Percentiles rank a stretch among this genome's conserved stretches.
phyloP scores from a whole-genome alignment of 2,113 vertebrate genomes.

The Nothocercus nigrocapillus region DNA sequence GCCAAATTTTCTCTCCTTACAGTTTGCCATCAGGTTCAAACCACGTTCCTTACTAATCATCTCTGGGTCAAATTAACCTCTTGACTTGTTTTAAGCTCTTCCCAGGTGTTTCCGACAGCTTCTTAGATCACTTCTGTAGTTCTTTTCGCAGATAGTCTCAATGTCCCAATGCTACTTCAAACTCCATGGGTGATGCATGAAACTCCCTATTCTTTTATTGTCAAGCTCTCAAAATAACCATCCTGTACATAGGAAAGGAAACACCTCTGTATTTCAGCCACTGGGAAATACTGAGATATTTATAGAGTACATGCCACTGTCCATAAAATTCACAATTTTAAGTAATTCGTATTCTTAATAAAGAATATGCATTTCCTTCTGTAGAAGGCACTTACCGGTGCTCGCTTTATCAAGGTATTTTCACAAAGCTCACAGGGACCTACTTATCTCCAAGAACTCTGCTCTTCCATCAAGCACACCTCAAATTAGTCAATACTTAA shows the following conservation, averaged over 20 bases:
- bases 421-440: neutral
- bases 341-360: too few relatives aligned
- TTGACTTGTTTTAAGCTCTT: neutral
- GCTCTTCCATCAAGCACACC: neutral
- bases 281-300: constrained; percentile 13
- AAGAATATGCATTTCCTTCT: neutral
- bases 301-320: neutral
- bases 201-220: neutral
- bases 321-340: neutral
- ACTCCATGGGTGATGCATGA: constrained; percentile 26
- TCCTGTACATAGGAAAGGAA: constrained; percentile 46
- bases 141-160: constrained; percentile 43
- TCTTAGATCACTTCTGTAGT: constrained; percentile 22
- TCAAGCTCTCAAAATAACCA: constrained; percentile 57
- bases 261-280: constrained; percentile 34
- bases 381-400: neutral
- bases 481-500: neutral
- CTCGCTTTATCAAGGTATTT: neutral
- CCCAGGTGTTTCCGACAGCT: neutral
- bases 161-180: constrained; percentile 51
- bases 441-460: neutral
- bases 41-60: neutral
- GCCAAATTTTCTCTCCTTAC: neutral
- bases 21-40: neutral
- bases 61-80: constrained; percentile 16